phyloP scores from a whole-genome alignment of 2,888 invertebrate genomes.

The Macrophya annulata region DNA sequence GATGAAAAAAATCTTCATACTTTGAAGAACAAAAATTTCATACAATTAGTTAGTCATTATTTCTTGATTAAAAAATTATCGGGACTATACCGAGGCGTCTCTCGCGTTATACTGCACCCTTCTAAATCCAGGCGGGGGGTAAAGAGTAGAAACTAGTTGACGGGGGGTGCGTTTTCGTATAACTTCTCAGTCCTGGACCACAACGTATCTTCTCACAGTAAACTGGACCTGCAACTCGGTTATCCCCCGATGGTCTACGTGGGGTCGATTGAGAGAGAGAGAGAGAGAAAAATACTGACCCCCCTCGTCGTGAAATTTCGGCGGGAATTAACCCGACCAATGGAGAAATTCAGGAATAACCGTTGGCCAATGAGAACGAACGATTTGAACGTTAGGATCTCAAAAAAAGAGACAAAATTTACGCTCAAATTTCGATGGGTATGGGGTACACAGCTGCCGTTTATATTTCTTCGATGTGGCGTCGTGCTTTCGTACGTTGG shows the following conservation, averaged over 20 bases:
- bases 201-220: conserved; percentile 79
- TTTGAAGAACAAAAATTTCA: neutral
- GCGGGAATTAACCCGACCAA: conserved; percentile 38
- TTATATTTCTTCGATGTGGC: neutral
- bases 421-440: conserved; percentile 32
- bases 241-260: conserved; percentile 14
- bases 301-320: conserved; percentile 24
- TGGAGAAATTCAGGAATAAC: neutral
- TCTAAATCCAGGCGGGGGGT: neutral
- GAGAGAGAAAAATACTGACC: neutral
- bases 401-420: conserved; percentile 9
- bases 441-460: conserved; percentile 21
- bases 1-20: neutral
- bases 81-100: neutral
- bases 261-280: conserved; percentile 14
- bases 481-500: conserved; percentile 5
- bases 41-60: neutral
- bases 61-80: neutral
- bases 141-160: conserved; percentile 35
- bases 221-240: conserved; percentile 60
- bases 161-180: conserved; percentile 20
- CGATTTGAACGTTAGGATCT: conserved; percentile 20
- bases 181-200: conserved; percentile 61
- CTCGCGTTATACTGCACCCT: neutral
- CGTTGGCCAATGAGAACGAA: neutral